Evolutionary conservation across 2,113 vertebrate species (phyloP).

Genomic region (Forbesichthys papilliferus): DNA sequence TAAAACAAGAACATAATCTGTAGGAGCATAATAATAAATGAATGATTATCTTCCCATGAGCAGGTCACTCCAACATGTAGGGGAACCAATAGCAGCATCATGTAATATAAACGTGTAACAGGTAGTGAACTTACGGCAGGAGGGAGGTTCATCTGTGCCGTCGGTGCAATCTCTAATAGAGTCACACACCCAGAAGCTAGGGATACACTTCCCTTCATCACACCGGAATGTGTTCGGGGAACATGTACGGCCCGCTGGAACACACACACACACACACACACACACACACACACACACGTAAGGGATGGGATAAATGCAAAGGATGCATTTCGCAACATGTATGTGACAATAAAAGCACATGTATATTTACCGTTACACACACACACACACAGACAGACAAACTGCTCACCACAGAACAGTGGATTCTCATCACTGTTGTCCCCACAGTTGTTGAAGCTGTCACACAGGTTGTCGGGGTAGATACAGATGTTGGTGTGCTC

Average conservation of each 20-base stretch:
- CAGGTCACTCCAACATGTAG: too few species aligned
- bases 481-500: conserved; percentile 88
- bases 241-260: conserved; percentile 61
- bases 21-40: too few species aligned
- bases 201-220: conserved; percentile 67
- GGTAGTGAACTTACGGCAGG: too few species aligned
- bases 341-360: too few species aligned
- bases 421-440: conserved; percentile 78
- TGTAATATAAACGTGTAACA: too few species aligned
- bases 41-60: too few species aligned
- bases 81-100: too few species aligned
- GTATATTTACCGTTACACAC: too few species aligned
- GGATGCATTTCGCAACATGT: neutral
- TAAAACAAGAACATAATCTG: too few species aligned
- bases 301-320: too few species aligned
- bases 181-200: conserved; percentile 67
- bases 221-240: conserved; percentile 61
- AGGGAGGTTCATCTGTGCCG: conserved; percentile 65
- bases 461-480: conserved; percentile 80
- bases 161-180: conserved; percentile 63
- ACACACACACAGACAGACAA: too few species aligned
- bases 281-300: neutral
- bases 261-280: conserved; percentile 1
- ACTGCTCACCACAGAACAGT: conserved; percentile 65
- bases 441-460: conserved; percentile 78